These are phyloP conservation scores for Alsophila aescularia DNA, from an alignment of 2,888 invertebrate genomes.

Conservation along the genomic window DNA sequence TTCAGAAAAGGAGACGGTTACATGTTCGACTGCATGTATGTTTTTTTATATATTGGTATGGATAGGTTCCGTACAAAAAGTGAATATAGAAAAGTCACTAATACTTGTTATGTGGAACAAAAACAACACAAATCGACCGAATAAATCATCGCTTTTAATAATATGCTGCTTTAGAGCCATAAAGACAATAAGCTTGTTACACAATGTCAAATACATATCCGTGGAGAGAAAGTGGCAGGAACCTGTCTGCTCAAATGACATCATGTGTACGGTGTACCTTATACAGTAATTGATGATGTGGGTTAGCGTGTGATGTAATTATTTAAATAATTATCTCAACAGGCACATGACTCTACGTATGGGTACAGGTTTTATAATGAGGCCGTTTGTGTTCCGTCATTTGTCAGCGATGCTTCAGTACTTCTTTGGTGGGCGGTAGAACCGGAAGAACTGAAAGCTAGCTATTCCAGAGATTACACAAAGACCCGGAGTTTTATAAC, in stretches of 20 bases:
- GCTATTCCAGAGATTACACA: no score
- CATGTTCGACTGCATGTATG: no score
- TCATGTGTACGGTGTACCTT: slow-evolving; percentile 44
- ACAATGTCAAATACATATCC: slow-evolving; percentile 49
- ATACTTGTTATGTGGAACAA: slow-evolving; percentile 8
- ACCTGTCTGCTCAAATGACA: slow-evolving; percentile 56
- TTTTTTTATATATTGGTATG: no score
- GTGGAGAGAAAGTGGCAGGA: slow-evolving; percentile 51
- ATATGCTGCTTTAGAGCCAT: slow-evolving; percentile 15
- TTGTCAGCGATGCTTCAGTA: neutral
- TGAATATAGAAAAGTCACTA: no score
- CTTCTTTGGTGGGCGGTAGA: no score
- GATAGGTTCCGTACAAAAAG: no score
- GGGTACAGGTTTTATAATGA: neutral
- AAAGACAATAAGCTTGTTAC: slow-evolving; percentile 42
- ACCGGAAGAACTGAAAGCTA: no score
- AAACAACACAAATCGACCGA: neutral
- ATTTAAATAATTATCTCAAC: slow-evolving; percentile 17
- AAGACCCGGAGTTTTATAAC: no score
- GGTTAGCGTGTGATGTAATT: slow-evolving; percentile 32
- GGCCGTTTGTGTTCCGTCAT: neutral
- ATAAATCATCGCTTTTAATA: slow-evolving; percentile 8
- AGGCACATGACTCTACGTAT: neutral
- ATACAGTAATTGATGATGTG: slow-evolving; percentile 39
- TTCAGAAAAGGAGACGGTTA: no score